These are phyloP conservation scores for Agapornis canus DNA, from an alignment of 2,797 vertebrate genomes.

Conservation along the genomic window DNA sequence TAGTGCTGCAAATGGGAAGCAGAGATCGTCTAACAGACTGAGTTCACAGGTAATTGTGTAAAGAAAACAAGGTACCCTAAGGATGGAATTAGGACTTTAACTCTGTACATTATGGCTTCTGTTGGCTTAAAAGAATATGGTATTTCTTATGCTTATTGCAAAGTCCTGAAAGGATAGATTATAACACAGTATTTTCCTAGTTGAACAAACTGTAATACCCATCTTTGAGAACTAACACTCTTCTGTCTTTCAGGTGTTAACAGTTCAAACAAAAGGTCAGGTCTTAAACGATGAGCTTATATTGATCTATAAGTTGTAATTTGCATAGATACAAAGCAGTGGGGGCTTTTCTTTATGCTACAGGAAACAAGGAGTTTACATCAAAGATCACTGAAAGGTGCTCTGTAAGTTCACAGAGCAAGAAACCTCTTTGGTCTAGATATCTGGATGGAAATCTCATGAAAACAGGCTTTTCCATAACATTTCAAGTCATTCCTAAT, in stretches of 20 bases:
- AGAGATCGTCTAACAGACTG: slow-evolving; percentile 2
- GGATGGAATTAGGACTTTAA: slow-evolving; percentile 13
- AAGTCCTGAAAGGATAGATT: not conserved
- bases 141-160: not conserved
- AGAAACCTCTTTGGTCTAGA: slow-evolving; percentile 41
- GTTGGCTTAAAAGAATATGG: not conserved
- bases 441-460: slow-evolving; percentile 65
- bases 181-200: not conserved
- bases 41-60: not conserved
- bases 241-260: slow-evolving; percentile 25
- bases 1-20: not conserved
- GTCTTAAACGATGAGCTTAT: slow-evolving; percentile 39
- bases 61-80: slow-evolving; percentile 9
- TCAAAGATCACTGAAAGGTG: slow-evolving; percentile 65
- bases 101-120: not conserved
- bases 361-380: slow-evolving; percentile 63
- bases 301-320: slow-evolving; percentile 36
- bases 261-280: slow-evolving; percentile 13
- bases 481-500: slow-evolving; percentile 59
- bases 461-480: slow-evolving; percentile 50
- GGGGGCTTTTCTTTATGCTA: not conserved
- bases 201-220: not conserved
- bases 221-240: not conserved
- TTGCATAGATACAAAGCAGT: slow-evolving; percentile 60
- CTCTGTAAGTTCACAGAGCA: slow-evolving; percentile 55